Conservation (phyloP, 2,113 vertebrate genomes). For the Mormyrus lacerda region DNA sequence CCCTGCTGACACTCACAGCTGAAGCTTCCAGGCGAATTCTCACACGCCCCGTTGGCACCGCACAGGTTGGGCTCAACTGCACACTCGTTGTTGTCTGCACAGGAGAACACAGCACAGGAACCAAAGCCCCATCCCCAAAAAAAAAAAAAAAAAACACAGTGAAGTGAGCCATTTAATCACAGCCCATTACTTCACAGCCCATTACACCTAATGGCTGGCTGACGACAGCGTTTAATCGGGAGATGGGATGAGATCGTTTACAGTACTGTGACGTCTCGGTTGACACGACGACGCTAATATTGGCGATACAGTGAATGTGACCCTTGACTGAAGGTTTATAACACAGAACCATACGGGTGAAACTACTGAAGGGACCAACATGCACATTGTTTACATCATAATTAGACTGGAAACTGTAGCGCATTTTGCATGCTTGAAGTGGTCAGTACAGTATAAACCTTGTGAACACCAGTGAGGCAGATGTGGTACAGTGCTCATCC, state of each 20-base stretch:
- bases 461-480: not conserved
- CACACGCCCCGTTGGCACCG: constrained; percentile 69
- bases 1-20: constrained; percentile 74
- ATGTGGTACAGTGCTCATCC: not conserved
- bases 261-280: not conserved
- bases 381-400: not conserved
- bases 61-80: constrained; percentile 63
- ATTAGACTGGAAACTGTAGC: not conserved
- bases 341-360: not conserved
- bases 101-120: not conserved
- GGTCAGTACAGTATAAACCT: not conserved
- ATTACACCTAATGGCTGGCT: not conserved
- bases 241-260: not conserved
- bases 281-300: not conserved
- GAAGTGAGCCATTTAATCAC: not conserved
- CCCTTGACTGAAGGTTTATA: not conserved
- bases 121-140: not conserved
- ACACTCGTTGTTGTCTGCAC: constrained; percentile 76
- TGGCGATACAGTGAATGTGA: not conserved
- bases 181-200: not conserved
- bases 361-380: not conserved
- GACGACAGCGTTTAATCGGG: not conserved
- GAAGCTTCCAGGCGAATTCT: constrained; percentile 77
- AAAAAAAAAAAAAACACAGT: too few species aligned
- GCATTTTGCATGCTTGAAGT: not conserved